These are phyloP conservation scores for Pycnomerus fuliginosus DNA, from an alignment of 2,888 invertebrate genomes.

Conservation along the genomic window DNA sequence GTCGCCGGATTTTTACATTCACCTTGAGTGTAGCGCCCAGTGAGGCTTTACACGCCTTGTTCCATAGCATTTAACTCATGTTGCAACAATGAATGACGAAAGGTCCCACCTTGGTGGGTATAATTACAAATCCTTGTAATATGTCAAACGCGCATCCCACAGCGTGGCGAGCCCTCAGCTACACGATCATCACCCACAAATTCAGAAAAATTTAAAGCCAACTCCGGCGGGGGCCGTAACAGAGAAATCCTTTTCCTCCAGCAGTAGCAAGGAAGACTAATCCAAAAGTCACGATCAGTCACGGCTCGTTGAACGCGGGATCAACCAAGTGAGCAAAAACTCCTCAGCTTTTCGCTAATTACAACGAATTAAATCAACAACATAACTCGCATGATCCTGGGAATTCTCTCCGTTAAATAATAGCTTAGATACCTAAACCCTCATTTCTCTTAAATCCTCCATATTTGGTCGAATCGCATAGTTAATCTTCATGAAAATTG, in stretches of 20 bases:
- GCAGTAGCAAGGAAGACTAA: conserved; percentile 19
- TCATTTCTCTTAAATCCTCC: too few species aligned
- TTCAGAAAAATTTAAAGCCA: too few species aligned
- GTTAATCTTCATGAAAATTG: too few species aligned
- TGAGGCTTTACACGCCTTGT: conserved; percentile 31
- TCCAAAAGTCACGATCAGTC: conserved; percentile 35
- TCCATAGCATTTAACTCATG: conserved; percentile 31
- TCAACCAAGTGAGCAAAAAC: conserved; percentile 36
- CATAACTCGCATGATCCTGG: conserved; percentile 31
- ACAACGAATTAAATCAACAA: conserved; percentile 36
- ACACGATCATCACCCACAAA: conserved; percentile 14
- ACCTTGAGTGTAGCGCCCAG: too few species aligned
- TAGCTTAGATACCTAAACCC: too few species aligned
- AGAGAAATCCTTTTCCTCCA: background rate
- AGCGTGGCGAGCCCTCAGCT: conserved; percentile 12
- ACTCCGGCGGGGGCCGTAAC: too few species aligned
- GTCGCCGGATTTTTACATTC: too few species aligned
- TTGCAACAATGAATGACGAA: conserved; percentile 34
- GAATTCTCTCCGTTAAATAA: conserved; percentile 27
- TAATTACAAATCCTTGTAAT: conserved; percentile 36
- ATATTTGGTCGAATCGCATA: too few species aligned
- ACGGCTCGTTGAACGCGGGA: conserved; percentile 34
- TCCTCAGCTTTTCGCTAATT: conserved; percentile 34
- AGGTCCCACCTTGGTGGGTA: conserved; percentile 35
- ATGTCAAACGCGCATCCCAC: conserved; percentile 36